Evolutionary conservation across 2,113 vertebrate species (phyloP), one percentile per base, ranked within the genome.

Genomic region (Prolemur simus): DNA sequence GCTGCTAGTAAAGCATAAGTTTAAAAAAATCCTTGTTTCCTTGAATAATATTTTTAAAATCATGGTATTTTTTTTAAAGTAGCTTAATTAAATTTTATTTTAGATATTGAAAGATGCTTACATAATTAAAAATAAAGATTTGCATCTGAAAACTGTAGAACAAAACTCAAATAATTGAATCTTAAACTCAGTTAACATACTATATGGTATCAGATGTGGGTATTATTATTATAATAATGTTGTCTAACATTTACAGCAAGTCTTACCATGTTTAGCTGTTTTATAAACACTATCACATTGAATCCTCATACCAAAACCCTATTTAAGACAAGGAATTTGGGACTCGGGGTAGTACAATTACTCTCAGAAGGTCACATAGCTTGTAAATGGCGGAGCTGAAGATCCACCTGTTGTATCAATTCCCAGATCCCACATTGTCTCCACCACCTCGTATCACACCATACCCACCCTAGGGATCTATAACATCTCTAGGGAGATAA

Each of bases 261-360:
- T 56, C 27, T 71, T 63, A 77, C 3, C 34, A 21, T 91, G 60
- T 90, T 87, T 81, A 91, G 88, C 49, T 93, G 20, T 89, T 91
- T 96, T 20, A 42, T 94, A 96, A 93, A 42, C 37, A 87, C 20
- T 84, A 12, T 92, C 56, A 77, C 58, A 63, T 42, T 71, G 76
- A 86, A 23, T 96, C 27, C 37, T 96, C n/a, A 42, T 63, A 85
- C n/a, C 60, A 97, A 94, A 74, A 58, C 63, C 84, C 76, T 97
- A 54, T 34, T 71, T 83, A 93, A 88, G 64, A 42, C 66, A 91
- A 89, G 76, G 64, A 93, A 95, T 89, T 89, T 95, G 84, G 52
- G 34, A 42, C 29, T 81, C 92, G 21, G 7, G 32, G 15, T 73
- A 52, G 15, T 89, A 80, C 37, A 77, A 32, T 88, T 60, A 71